Evolutionary conservation across 1,140 invertebrate species (phyloP), one percentile per base, ranked within the genome.

Genomic region (Atta colombica): DNA sequence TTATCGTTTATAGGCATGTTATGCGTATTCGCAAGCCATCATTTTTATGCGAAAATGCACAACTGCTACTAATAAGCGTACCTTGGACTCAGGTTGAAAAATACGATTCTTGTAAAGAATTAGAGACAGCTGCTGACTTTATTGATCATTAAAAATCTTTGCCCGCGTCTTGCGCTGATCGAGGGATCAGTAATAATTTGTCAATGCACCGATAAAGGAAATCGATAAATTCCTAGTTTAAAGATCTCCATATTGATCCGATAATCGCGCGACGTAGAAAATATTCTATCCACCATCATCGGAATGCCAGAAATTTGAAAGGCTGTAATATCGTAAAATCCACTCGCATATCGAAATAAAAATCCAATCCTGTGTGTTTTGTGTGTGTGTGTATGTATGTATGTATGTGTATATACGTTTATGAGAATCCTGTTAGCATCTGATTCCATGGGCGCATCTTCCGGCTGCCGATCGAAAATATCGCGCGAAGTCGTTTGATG

Each of bases 401-500:
- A 3, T 0, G 39, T 39, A 8, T 39, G 0, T 39, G 0, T 39
- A 0, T 39, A 1, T 10, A 0, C 10, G 84, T 89, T 89, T 90
- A 89, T 80, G 88, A 89, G 77, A 14, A 87, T 87, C 77, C 77
- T 87, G 77, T 81, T 82, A 65, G 35, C 75, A 51, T 86, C 84
- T 51, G 88, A 86, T 80, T 86, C 84, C 16, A 86, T 35, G 53
- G 16, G 45, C 77, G 53, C 49, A 55, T 80, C 53, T 77, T 77
- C 77, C 68, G 55, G 45, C 72, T 87, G 77, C 58, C 87, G 65
- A 88, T 84, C 55, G 65, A 58, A 39, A 25, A 69, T 86, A 80
- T 81, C 61, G 31, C 51, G 72, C 12, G 2, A 25, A 51, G 39
- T 21, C 25, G 35, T 81, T 61, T 66, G 53, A 69, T 39, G 58